Conservation (phyloP, 2,888 invertebrate species). For the Drosophila leonis region DNA sequence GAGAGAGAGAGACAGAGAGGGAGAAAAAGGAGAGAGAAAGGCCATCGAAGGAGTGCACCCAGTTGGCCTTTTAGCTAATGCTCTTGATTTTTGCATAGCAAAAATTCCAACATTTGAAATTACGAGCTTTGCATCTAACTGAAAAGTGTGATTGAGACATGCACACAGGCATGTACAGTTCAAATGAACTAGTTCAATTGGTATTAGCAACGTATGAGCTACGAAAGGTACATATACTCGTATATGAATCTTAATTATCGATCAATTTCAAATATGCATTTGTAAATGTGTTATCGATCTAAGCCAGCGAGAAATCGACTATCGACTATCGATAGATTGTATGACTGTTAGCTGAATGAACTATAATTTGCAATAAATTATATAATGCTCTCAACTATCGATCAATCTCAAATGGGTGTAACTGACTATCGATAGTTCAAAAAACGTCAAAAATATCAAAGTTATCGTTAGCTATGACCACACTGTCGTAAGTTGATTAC, state of each 20-base stretch:
- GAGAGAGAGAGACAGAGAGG: too few species aligned
- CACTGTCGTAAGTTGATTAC: too few species aligned
- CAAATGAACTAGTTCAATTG: not conserved
- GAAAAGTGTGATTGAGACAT: not conserved
- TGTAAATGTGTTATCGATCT: not conserved
- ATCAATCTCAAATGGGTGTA: not conserved
- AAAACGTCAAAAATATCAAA: not conserved
- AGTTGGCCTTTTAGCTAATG: slow-evolving; percentile 3
- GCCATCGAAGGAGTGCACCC: slow-evolving; percentile 10
- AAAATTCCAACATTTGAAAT: slow-evolving; percentile 23
- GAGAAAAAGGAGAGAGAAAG: not conserved
- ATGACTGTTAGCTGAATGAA: accelerated
- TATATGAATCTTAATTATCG: not conserved
- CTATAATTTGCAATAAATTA: not conserved
- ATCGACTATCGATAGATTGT: not conserved
- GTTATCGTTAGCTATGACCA: too few species aligned
- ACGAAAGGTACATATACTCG: too few species aligned
- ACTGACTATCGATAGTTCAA: not conserved
- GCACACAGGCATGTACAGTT: not conserved
- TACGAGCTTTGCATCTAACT: slow-evolving; percentile 5
- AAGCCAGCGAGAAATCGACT: not conserved
- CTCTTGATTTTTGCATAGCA: slow-evolving; percentile 37
- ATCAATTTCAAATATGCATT: not conserved
- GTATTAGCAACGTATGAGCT: not conserved
- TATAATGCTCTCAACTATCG: not conserved